A percentile compares a stretch with the other conserved stretches of the same genome.
phyloP scores from a whole-genome alignment of 1,140 invertebrate species.

The Drosophila prosaltans region DNA sequence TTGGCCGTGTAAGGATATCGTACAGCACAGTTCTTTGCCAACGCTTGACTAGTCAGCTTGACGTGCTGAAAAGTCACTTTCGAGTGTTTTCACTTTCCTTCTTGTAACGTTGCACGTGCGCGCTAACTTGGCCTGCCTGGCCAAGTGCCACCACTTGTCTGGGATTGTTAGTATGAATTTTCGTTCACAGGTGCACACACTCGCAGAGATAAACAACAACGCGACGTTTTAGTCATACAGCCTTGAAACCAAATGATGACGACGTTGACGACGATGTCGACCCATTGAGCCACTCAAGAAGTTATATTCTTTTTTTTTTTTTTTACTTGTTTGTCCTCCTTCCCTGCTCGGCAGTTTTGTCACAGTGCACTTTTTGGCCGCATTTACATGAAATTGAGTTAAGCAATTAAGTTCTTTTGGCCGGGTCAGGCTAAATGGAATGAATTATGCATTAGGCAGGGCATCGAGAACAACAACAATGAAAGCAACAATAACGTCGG shows the following conservation, averaged over 20 bases:
- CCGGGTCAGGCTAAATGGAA: constrained; percentile 10
- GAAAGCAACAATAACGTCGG: constrained; percentile 48
- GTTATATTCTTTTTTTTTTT: constrained; percentile 25
- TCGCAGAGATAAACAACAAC: constrained; percentile 44
- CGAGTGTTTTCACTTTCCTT: constrained; percentile 71
- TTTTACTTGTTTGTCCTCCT: not conserved
- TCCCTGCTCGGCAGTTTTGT: constrained; percentile 7
- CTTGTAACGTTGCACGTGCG: constrained; percentile 67
- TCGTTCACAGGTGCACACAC: constrained; percentile 38
- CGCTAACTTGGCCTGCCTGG: constrained; percentile 34
- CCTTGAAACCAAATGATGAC: constrained; percentile 53
- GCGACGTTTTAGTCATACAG: constrained; percentile 34
- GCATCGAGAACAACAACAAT: constrained; percentile 26
- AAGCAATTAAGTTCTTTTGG: constrained; percentile 51
- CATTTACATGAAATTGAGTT: constrained; percentile 44
- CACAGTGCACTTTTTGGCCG: constrained; percentile 15
- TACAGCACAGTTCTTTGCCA: constrained; percentile 29
- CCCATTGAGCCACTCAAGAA: constrained; percentile 38
- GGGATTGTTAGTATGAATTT: constrained; percentile 46
- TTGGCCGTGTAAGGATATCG: constrained; percentile 51
- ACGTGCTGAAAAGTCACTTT: constrained; percentile 72
- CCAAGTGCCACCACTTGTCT: constrained; percentile 67
- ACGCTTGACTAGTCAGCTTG: constrained; percentile 58
- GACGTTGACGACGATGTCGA: constrained; percentile 15
- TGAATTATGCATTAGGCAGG: constrained; percentile 55